Conservation (phyloP, 2,113 vertebrate genomes). For the Enhydra lutris region DNA sequence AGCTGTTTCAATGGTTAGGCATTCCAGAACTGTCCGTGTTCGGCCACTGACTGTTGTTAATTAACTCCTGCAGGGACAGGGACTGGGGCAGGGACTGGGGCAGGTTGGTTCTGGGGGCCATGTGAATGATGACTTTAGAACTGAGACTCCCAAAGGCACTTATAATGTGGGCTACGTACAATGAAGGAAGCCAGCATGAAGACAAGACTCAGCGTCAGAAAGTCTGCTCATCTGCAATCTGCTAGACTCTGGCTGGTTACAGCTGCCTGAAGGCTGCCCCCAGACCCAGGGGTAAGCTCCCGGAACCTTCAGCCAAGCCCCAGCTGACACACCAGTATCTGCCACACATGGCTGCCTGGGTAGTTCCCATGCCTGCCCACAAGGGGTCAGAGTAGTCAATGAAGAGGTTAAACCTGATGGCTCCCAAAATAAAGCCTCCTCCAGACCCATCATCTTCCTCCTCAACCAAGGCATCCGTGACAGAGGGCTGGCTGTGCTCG, state of each 20-base stretch:
- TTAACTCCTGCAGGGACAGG: not conserved
- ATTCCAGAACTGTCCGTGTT: not conserved
- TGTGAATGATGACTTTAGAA: not conserved
- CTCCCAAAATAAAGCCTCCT: not conserved
- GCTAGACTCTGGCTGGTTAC: not conserved
- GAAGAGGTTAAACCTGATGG: not conserved
- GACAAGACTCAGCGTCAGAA: not conserved
- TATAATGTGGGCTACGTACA: not conserved
- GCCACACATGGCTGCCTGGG: not conserved
- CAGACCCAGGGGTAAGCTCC: not conserved
- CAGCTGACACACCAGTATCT: not conserved
- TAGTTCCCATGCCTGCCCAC: not conserved
- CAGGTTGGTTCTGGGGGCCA: not conserved
- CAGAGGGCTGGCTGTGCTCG: not conserved
- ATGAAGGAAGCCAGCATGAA: not conserved
- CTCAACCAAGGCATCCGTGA: not conserved
- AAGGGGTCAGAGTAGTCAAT: not conserved
- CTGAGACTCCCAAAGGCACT: not conserved
- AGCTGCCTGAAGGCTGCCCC: not conserved
- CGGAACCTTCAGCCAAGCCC: not conserved
- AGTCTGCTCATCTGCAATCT: not conserved
- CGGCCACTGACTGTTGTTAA: not conserved
- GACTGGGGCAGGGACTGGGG: not conserved
- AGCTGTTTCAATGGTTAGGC: conserved; percentile 45
- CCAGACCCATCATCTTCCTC: not conserved